Conservation (phyloP, 1,140 invertebrate genomes). For the Stegodyphus dumicola region DNA sequence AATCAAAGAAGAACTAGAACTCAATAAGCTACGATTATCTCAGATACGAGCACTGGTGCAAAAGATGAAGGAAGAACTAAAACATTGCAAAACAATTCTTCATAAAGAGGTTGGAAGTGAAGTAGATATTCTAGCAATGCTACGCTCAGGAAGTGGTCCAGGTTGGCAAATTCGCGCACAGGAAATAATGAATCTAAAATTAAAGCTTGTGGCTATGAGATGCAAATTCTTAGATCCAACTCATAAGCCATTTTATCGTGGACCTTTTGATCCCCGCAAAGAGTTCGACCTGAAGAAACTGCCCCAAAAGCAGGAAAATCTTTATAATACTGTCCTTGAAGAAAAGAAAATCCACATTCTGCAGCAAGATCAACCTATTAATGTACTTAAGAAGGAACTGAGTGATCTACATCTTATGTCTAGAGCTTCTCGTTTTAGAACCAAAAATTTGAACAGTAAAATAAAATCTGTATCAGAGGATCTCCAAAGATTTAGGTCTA, state of each 20-base stretch:
- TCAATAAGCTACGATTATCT: background rate
- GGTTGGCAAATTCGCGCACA: slow-evolving; percentile 1
- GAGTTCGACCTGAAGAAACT: slow-evolving; percentile 19
- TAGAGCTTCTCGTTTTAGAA: slow-evolving; percentile 26
- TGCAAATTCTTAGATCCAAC: slow-evolving; percentile 23
- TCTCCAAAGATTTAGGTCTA: background rate
- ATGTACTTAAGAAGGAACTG: background rate
- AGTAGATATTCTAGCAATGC: slow-evolving; percentile 13
- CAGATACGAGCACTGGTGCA: background rate
- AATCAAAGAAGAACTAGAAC: slow-evolving; percentile 4
- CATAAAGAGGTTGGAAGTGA: slow-evolving; percentile 13
- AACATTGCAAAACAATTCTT: background rate
- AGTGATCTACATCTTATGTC: slow-evolving; percentile 24
- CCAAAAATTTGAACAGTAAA: slow-evolving; percentile 6
- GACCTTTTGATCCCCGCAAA: slow-evolving; percentile 22
- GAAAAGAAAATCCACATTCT: slow-evolving; percentile 3
- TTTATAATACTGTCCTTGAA: slow-evolving; percentile 9
- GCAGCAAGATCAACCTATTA: slow-evolving; percentile 1
- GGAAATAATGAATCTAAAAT: slow-evolving; percentile 29
- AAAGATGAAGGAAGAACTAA: slow-evolving; percentile 28
- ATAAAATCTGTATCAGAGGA: background rate
- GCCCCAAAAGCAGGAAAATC: slow-evolving; percentile 29
- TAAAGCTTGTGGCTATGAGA: slow-evolving; percentile 21
- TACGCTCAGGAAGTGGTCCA: background rate
- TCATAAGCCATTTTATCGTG: slow-evolving; percentile 16